A percentile compares a stretch with the other conserved stretches of the same genome.
Conservation (phyloP, 2,888 invertebrate genomes). For the Herminia tarsipennalis region DNA sequence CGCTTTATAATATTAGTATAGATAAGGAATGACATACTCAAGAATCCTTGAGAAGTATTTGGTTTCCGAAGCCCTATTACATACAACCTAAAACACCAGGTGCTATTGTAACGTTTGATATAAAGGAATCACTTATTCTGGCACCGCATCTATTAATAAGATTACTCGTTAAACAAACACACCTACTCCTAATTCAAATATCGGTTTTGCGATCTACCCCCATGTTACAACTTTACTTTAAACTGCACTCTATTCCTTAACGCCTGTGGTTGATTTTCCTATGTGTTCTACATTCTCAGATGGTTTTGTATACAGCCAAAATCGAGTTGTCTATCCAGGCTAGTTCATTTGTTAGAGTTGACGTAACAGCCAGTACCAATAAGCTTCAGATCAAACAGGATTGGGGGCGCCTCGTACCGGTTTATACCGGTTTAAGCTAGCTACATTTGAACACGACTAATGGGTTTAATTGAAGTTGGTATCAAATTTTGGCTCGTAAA, state of each 20-base stretch:
- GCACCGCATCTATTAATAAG: conserved; percentile 29
- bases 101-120: conserved; percentile 17
- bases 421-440: conserved; percentile 6
- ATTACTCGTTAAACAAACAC: conserved; percentile 48
- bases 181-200: conserved; percentile 46
- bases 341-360: conserved; percentile 37
- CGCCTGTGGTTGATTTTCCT: conserved; percentile 7
- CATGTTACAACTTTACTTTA: conserved; percentile 5
- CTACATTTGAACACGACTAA: neutral
- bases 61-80: too few species aligned
- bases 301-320: conserved; percentile 19
- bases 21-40: too few species aligned
- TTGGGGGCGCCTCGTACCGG: conserved; percentile 9
- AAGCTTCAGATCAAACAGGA: conserved; percentile 23
- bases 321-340: conserved; percentile 39
- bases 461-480: neutral
- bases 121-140: conserved; percentile 17
- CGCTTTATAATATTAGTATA: too few species aligned
- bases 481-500: neutral
- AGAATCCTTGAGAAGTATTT: too few species aligned
- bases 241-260: conserved; percentile 5
- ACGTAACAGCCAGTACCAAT: conserved; percentile 24
- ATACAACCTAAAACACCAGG: too few species aligned
- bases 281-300: conserved; percentile 15
- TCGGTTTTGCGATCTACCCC: conserved; percentile 35